These are phyloP conservation scores for Bathynomus jamesi DNA, from an alignment of 1,140 invertebrate species.

Conservation along the genomic window DNA sequence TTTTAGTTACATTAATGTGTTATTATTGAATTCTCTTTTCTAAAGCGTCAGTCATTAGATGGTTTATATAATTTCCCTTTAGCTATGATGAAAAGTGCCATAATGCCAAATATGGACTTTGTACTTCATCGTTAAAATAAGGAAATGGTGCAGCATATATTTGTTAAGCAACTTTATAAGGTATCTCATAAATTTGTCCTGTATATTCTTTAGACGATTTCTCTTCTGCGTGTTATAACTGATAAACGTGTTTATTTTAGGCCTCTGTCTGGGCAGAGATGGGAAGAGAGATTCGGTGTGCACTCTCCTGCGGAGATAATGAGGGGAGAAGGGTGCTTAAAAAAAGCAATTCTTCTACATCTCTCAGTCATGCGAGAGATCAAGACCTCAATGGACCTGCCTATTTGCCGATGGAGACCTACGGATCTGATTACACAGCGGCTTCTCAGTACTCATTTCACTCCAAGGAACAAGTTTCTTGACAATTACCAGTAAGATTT, in stretches of 20 bases:
- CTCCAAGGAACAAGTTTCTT: background rate
- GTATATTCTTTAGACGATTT: too few relatives aligned
- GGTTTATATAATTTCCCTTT: too few relatives aligned
- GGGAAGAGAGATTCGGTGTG: background rate
- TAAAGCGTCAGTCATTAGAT: too few relatives aligned
- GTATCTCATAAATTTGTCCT: too few relatives aligned
- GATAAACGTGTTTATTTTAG: background rate
- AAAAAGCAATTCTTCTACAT: background rate
- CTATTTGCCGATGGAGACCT: background rate
- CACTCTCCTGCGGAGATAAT: background rate
- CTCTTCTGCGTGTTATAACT: too few relatives aligned
- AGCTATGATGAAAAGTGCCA: too few relatives aligned
- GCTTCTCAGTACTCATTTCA: background rate
- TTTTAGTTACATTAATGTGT: too few relatives aligned
- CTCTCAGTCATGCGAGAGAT: background rate
- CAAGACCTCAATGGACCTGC: background rate
- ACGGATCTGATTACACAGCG: background rate
- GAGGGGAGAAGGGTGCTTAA: background rate
- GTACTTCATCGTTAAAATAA: too few relatives aligned
- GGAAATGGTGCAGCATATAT: too few relatives aligned
- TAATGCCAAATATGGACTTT: too few relatives aligned
- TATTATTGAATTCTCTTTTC: too few relatives aligned
- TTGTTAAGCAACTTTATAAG: too few relatives aligned
- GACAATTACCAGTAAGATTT: background rate
- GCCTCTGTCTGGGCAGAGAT: background rate